These are phyloP conservation scores for Andricus curvator DNA, from an alignment of 2,888 invertebrate species.

Conservation along the genomic window DNA sequence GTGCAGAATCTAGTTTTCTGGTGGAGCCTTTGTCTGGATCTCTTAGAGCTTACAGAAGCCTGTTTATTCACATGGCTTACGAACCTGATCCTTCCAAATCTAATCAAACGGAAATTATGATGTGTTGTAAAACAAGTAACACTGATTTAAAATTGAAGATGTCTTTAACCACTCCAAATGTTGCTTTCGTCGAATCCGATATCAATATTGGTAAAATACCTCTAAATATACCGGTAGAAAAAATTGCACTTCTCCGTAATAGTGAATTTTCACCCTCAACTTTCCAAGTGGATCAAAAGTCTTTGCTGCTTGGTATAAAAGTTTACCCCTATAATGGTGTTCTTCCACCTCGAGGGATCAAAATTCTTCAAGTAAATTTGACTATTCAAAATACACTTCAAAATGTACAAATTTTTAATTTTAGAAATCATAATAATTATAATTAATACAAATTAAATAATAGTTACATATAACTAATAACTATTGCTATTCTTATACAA, in stretches of 20 bases:
- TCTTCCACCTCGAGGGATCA: slow-evolving; percentile 61
- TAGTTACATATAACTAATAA: too few species aligned
- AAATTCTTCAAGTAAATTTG: slow-evolving; percentile 54
- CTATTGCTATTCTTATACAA: too few species aligned
- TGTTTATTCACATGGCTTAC: slow-evolving; percentile 78
- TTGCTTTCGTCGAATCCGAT: slow-evolving; percentile 58
- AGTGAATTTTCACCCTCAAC: slow-evolving; percentile 55
- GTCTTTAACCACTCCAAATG: slow-evolving; percentile 51
- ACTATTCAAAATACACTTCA: not conserved
- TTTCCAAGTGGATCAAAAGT: slow-evolving; percentile 58
- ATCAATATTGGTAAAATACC: slow-evolving; percentile 73
- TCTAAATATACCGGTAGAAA: slow-evolving; percentile 68
- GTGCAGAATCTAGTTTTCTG: slow-evolving; percentile 78
- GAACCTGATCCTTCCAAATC: slow-evolving; percentile 61
- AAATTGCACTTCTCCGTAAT: slow-evolving; percentile 60
- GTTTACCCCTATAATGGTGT: slow-evolving; percentile 57
- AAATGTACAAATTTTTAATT: not conserved
- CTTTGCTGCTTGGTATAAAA: slow-evolving; percentile 55
- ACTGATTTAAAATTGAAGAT: slow-evolving; percentile 61
- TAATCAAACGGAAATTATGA: slow-evolving; percentile 65
- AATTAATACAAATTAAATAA: too few species aligned
- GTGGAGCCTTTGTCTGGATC: slow-evolving; percentile 80
- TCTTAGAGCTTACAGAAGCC: slow-evolving; percentile 79
- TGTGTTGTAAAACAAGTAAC: slow-evolving; percentile 71
- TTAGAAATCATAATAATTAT: too few species aligned